Percentiles rank a stretch among this genome's conserved stretches.
Evolutionary conservation across 2,888 invertebrate species (phyloP).

Genomic region (Drosophila prostipennis): DNA sequence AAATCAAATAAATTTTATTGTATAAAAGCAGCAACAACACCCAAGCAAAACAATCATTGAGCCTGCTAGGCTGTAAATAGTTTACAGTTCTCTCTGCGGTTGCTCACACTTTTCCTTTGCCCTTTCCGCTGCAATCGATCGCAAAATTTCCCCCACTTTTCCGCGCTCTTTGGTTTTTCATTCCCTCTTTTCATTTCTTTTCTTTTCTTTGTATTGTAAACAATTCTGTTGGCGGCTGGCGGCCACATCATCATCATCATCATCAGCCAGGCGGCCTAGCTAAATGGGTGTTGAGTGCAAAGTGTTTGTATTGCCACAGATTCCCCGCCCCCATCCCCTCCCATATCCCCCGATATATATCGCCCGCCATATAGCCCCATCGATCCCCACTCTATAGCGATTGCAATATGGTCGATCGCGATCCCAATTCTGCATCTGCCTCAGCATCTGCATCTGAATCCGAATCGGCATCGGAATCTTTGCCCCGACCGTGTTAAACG

Average conservation of each 20-base stretch:
- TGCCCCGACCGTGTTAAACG: slow-evolving; percentile 68
- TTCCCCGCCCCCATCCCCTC: slow-evolving; percentile 29
- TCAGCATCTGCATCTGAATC: slow-evolving; percentile 14
- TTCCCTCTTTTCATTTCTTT: background rate
- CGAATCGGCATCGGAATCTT: slow-evolving; percentile 39
- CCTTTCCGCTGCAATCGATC: slow-evolving; percentile 67
- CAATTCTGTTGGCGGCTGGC: slow-evolving; percentile 74
- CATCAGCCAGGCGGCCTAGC: slow-evolving; percentile 56
- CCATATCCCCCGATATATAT: background rate
- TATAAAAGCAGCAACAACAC: slow-evolving; percentile 67
- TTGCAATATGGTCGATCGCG: slow-evolving; percentile 47
- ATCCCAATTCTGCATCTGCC: slow-evolving; percentile 30
- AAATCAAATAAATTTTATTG: slow-evolving; percentile 79
- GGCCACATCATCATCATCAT: slow-evolving; percentile 55
- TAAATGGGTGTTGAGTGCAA: slow-evolving; percentile 79
- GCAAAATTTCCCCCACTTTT: slow-evolving; percentile 56
- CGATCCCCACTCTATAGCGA: slow-evolving; percentile 25
- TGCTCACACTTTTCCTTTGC: slow-evolving; percentile 64
- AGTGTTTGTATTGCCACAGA: slow-evolving; percentile 65
- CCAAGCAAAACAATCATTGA: slow-evolving; percentile 72
- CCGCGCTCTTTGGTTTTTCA: slow-evolving; percentile 23
- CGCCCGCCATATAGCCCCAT: slow-evolving; percentile 8
- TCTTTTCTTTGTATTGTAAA: slow-evolving; percentile 66
- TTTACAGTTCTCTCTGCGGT: slow-evolving; percentile 72
- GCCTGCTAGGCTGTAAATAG: slow-evolving; percentile 71